Percentiles rank a stretch among this genome's conserved stretches.
Conservation (phyloP, 1,140 invertebrate genomes). For the Drosophila mauritiana region DNA sequence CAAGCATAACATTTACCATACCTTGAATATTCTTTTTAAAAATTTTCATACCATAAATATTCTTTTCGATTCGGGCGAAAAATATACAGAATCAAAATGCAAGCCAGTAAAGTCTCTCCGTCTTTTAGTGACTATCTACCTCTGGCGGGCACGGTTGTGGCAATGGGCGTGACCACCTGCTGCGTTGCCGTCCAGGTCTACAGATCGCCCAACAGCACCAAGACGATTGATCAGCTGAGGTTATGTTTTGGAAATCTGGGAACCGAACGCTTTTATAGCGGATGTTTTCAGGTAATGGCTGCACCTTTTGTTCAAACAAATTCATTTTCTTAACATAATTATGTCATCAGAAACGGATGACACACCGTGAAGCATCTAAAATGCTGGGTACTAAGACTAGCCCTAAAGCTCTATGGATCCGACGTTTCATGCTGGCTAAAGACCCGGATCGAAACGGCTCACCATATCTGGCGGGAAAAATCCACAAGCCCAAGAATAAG, state of each 20-base stretch:
- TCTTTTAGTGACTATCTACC: not conserved
- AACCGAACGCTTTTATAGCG: not conserved
- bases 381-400: conserved; percentile 14
- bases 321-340: too few relatives aligned
- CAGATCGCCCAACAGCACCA: conserved; percentile 1
- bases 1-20: not conserved
- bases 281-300: conserved; percentile 16
- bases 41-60: not conserved
- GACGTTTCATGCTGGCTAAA: conserved; percentile 11
- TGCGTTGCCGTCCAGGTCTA: not conserved
- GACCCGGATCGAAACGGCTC: conserved; percentile 27
- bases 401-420: not conserved
- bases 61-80: not conserved
- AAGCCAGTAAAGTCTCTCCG: conserved; percentile 1
- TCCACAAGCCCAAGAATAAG: conserved; percentile 24
- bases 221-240: not conserved
- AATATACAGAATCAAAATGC: conserved; percentile 11
- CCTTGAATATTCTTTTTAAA: not conserved
- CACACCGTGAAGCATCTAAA: conserved; percentile 10
- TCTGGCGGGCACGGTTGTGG: conserved; percentile 7
- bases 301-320: too few relatives aligned
- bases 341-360: conserved; percentile 3
- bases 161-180: conserved; percentile 9
- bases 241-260: not conserved
- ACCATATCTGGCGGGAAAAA: conserved; percentile 13